These are phyloP conservation scores for Chaetodon trifascialis DNA, from an alignment of 2,113 vertebrate genomes.

Conservation along the genomic window DNA sequence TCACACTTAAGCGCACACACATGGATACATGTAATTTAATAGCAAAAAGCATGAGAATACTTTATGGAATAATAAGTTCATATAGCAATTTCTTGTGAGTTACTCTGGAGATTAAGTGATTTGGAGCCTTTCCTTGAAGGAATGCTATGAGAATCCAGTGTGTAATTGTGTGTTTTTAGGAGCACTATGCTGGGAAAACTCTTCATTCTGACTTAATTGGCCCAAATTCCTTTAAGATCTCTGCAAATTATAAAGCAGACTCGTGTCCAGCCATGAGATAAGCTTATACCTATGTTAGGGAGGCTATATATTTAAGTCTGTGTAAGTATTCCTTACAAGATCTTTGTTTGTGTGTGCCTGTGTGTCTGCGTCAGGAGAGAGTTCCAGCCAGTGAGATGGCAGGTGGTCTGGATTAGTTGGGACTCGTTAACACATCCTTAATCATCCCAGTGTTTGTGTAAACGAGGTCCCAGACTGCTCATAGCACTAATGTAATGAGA, in stretches of 20 bases:
- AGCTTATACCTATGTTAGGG: slow-evolving; percentile 16
- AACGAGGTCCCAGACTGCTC: slow-evolving; percentile 67
- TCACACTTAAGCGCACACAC: slow-evolving; percentile 29
- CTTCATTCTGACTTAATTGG: slow-evolving; percentile 51
- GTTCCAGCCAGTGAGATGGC: slow-evolving; percentile 48
- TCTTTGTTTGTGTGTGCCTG: slow-evolving; percentile 13
- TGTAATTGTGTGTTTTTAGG: slow-evolving; percentile 57
- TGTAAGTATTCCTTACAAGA: slow-evolving; percentile 20
- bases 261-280: slow-evolving; percentile 21
- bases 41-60: slow-evolving; percentile 9
- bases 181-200: slow-evolving; percentile 38
- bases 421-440: slow-evolving; percentile 80
- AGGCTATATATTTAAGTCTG: slow-evolving; percentile 39
- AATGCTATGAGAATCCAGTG: slow-evolving; percentile 34
- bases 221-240: slow-evolving; percentile 53
- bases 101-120: slow-evolving; percentile 55
- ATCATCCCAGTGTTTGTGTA: slow-evolving; percentile 82
- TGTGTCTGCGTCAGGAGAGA: slow-evolving; percentile 28
- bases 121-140: slow-evolving; percentile 48
- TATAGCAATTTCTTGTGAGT: slow-evolving; percentile 7
- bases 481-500: slow-evolving; percentile 67
- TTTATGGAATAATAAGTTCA: neutral
- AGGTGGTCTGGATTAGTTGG: slow-evolving; percentile 78
- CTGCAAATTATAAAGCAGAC: slow-evolving; percentile 29
- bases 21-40: neutral